Base-by-base conservation (phyloP, 2,113 vertebrate species). In the Saguinus midas region DNA sequence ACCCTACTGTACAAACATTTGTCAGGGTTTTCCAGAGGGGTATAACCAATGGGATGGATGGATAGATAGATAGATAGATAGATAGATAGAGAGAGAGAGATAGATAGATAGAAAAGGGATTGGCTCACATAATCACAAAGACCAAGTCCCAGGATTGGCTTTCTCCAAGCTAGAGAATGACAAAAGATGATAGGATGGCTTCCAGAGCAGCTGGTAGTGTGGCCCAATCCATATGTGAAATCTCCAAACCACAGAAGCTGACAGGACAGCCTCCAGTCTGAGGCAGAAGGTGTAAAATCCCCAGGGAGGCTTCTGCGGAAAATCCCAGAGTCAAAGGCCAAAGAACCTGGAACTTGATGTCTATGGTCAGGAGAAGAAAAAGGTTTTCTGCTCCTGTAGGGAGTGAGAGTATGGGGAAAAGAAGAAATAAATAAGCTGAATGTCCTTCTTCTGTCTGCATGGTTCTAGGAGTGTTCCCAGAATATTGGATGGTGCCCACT, bases 41-140 rank as follows among this genome's bases (percentile, higher is more conserved):
- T 14, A 48, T 27, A 76, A 48, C 61, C 61, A 64, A 64, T 14
- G 29, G 61, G 61, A 27, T 61, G 3, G 23, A 25, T 58, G 57
- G 57, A 58, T 58, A 0, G 23, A 58, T 58, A 0, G 25, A 64
- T 58, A 7, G 57, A 58, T 58, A 3, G 21, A 25, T 58, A 0
- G 21, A 3, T 58, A 1, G 23, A 12, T 29, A 12, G 4, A 12
- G 12, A 23, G 20, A 5, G 27, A 43, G 12, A 32, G 29, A 35
- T 1, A 32, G 27, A 35, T 32, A 66, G 64, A 66, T 14, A 35
- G 12, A 68, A 45, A 32, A 68, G 3, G 14, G 29, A 78, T 78
- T 78, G 43, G 14, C 43, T 78, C 75, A 78, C 43, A 48, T 29
- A 29, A 32, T 78, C 75, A 78, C 75, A 48, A 48, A 78, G 27